Evolutionary conservation across 2,797 vertebrate genomes (phyloP).

Genomic region (Chrysocyon brachyurus): DNA sequence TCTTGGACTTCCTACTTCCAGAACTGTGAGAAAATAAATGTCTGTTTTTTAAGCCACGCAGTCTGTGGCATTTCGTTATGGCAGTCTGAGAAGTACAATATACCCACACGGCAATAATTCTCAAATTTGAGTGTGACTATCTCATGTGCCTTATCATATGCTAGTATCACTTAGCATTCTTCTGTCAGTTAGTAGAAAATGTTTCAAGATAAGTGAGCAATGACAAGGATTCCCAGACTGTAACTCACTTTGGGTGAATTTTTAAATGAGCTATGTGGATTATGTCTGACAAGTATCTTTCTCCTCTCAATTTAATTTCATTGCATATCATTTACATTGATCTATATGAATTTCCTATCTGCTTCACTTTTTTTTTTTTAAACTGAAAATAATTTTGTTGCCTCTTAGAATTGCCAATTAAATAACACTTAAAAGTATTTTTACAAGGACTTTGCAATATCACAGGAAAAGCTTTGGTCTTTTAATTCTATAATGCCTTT

Average conservation of each 20-base stretch:
- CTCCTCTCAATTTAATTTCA: not conserved
- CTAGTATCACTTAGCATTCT: not conserved
- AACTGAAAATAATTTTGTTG: slow-evolving; percentile 38
- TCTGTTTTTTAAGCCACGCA: not conserved
- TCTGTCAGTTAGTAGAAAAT: not conserved
- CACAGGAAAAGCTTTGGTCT: slow-evolving; percentile 55
- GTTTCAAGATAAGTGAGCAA: not conserved
- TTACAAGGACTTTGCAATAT: slow-evolving; percentile 66
- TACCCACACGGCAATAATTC: not conserved
- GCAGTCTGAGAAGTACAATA: not conserved
- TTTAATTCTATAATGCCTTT: slow-evolving; percentile 42
- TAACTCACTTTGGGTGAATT: not conserved
- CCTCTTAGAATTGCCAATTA: slow-evolving; percentile 43
- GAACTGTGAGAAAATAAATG: not conserved
- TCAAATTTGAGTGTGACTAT: not conserved
- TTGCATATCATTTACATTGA: not conserved
- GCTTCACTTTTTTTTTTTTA: slow-evolving; percentile 6
- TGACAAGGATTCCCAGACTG: not conserved
- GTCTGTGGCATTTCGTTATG: not conserved
- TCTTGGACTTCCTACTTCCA: not conserved
- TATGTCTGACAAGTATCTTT: not conserved
- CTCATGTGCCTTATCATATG: not conserved
- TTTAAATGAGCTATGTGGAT: slow-evolving; percentile 25
- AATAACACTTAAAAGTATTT: not conserved
- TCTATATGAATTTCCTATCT: slow-evolving; percentile 41